Evolutionary conservation across 92 coral and sea anemone genomes (phyloP), one percentile per base, ranked within the genome.

Genomic region (Phenganax stokvisi): DNA sequence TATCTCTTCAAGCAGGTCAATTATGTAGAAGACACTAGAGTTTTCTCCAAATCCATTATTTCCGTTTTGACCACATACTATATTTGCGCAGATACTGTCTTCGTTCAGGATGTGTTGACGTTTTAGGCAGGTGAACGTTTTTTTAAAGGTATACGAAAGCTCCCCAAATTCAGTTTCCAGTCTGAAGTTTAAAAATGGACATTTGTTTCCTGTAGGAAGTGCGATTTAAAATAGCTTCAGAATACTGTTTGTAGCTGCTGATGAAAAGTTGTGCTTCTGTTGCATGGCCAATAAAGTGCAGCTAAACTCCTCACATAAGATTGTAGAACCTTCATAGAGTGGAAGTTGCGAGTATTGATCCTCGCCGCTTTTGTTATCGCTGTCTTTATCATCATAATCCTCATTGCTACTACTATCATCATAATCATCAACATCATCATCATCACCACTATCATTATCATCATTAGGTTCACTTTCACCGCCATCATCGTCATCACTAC

Each of bases 181-280:
- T 63, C 63, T 84, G 67, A 84, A 89, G 55, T 72, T 63, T 30
- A 89, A 89, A 12, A 88, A 12, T 28, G 87, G 89, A 61, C 86
- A 85, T 16, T 81, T 81, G 60, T 76, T 88, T 84, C 83, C 88
- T 57, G 82, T 54, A 63, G 90, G 90, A n/a, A 88, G 77, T 10
- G 77, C 25, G 59, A 81, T 12, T 67, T 84, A 81, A 27, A 89
- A 54, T 0, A 88, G 81, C 62, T 81, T 85, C 25, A 88, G 69
- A 66, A 84, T 81, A 65, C 89, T 87, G 81, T 89, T 88, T 0
- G 57, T 73, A 71, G 90, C 88, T 81, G 83, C 75, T 25, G 87
- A 84, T 58, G 90, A 74, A 63, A 89, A 85, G 78, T 89, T 89
- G 80, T 89, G 92, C 80, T 79, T 86, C 74, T 84, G 92, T 29